Evolutionary conservation across 2,888 invertebrate species (phyloP).

Genomic region (Lasiommata megera): DNA sequence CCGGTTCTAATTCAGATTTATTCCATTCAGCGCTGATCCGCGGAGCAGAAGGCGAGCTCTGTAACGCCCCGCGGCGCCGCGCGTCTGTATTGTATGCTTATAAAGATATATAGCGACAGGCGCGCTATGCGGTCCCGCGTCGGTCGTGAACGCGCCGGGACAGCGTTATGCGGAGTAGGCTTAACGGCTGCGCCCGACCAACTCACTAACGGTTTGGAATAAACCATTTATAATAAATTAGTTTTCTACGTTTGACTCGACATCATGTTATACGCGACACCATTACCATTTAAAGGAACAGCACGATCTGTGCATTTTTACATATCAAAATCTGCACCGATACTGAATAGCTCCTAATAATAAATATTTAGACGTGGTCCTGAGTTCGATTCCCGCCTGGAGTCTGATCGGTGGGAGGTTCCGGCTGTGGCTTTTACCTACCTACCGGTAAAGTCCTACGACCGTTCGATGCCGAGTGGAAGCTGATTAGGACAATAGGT

Average conservation of each 20-base stretch:
- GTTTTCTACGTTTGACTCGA: background rate
- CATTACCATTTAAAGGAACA: too few relatives aligned
- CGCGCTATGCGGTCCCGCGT: constrained; percentile 4
- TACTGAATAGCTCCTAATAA: too few relatives aligned
- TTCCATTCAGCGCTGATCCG: constrained; percentile 30
- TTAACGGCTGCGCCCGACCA: background rate
- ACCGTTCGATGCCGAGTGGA: too few relatives aligned
- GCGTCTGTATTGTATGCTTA: constrained; percentile 17
- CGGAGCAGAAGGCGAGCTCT: background rate
- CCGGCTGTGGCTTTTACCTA: too few relatives aligned
- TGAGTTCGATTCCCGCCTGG: too few relatives aligned
- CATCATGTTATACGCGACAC: too few relatives aligned
- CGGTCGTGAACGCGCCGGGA: constrained; percentile 3
- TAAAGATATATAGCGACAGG: constrained; percentile 26
- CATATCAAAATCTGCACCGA: too few relatives aligned
- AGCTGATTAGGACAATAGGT: too few relatives aligned
- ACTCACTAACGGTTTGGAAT: constrained; percentile 2
- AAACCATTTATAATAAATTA: background rate
- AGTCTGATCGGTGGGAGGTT: too few relatives aligned
- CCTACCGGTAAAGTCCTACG: too few relatives aligned
- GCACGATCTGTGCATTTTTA: too few relatives aligned
- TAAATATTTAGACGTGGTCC: too few relatives aligned
- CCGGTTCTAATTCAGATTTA: constrained; percentile 36
- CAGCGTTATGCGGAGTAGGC: background rate
- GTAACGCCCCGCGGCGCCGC: constrained; percentile 15